Conservation (phyloP, 2,797 vertebrate species). For the Sardinella longiceps region DNA sequence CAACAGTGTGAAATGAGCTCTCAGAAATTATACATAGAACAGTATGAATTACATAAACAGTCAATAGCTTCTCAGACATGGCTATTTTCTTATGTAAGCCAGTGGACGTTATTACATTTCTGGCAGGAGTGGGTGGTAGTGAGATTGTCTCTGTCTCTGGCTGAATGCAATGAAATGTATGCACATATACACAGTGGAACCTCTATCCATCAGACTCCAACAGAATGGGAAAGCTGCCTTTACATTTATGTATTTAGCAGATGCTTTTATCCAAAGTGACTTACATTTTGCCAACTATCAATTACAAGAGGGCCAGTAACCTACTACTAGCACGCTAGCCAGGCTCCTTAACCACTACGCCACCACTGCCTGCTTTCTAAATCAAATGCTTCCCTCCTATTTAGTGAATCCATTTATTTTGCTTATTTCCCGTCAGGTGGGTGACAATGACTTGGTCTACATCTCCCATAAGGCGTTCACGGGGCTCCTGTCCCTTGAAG, state of each 20-base stretch:
- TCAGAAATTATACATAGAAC: not conserved
- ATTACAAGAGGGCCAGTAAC: too few relatives aligned
- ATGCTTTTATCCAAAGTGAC: too few relatives aligned
- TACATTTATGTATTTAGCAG: too few relatives aligned
- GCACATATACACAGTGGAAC: not conserved
- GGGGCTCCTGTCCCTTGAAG: constrained; percentile 86
- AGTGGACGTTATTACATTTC: not conserved
- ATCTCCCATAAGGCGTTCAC: constrained; percentile 95
- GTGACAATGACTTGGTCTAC: constrained; percentile 96
- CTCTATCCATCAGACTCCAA: too few relatives aligned
- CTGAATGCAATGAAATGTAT: not conserved
- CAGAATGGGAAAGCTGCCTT: too few relatives aligned
- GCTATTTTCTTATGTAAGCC: not conserved
- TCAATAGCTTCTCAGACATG: not conserved
- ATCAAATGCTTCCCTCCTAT: not conserved
- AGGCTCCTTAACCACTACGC: too few relatives aligned
- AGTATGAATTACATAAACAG: not conserved
- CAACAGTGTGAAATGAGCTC: constrained; percentile 8
- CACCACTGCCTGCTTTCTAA: too few relatives aligned
- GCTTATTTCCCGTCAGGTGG: constrained; percentile 50
- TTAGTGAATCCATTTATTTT: not conserved
- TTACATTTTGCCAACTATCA: too few relatives aligned
- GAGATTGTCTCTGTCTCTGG: not conserved
- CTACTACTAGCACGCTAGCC: too few relatives aligned
- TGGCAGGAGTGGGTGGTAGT: not conserved